Evolutionary conservation across 2,113 vertebrate genomes (phyloP), one percentile per base, ranked within the genome.

Genomic region (Hippopotamus amphibius): DNA sequence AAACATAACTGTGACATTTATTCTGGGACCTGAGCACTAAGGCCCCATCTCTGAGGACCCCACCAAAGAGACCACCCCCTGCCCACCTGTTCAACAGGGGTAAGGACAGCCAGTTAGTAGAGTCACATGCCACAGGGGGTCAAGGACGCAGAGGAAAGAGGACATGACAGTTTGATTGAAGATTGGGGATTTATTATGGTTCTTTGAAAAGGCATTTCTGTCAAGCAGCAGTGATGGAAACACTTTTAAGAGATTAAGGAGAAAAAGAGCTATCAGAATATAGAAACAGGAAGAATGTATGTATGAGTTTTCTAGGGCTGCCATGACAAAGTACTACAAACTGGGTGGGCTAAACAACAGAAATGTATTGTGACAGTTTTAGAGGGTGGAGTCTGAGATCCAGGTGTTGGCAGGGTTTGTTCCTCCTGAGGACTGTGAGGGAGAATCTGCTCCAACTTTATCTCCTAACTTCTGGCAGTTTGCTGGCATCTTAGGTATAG

Each of bases 401-500:
- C 37, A 53, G 15, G 2, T 2, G 21, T 46, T 7, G 10, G 1
- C 33, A 71, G 22, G 8, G 22, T 3, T 30, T 21, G 14, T 17
- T 88, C 21, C 28, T 50, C 12, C 59, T 10, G 37, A 48, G 14
- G 24, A 3, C 50, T 12, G 3, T 37, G 30, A 4, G 26, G 61
- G 74, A 30, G 22, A 7, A 24, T 41, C 50, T 21, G 21, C 9
- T 76, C 28, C 24, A 57, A 5, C 50, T 2, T 41, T 24, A 10
- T 57, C 7, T 33, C 82, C 33, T 3, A 0, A 71, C 63, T 63
- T 21, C 50, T 74, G 14, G 33, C 33, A 10, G 26, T 24, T 63
- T 66, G n/a, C 4, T 22, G n/a, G 5, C 14, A 0, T 12, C 21
- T 15, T 37, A 11, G 50, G 7, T 4, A 53, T 8, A 33, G 24